phyloP scores from a whole-genome alignment of 2,888 invertebrate species.

The Coelogynopora nodosa region DNA sequence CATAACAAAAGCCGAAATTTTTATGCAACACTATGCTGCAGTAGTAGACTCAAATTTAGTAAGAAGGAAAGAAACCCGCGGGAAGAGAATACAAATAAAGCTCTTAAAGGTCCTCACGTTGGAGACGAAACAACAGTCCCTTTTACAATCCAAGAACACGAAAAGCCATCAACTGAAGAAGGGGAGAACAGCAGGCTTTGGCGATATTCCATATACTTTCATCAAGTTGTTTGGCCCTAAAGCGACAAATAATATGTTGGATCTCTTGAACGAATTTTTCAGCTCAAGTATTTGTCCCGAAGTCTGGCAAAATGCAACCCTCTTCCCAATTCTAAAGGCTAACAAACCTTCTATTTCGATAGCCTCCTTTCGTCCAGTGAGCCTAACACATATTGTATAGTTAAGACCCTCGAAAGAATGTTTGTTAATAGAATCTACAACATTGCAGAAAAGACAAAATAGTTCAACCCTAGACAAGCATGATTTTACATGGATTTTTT shows the following conservation, averaged over 20 bases:
- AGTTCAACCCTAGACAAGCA: not conserved
- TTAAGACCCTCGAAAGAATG: not conserved
- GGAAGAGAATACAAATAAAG: not conserved
- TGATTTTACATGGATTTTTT: too few relatives aligned
- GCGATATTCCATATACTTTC: not conserved
- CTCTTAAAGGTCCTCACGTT: not conserved
- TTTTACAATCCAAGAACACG: not conserved
- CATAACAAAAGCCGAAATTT: not conserved
- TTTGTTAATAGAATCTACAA: not conserved
- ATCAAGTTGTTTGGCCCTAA: not conserved
- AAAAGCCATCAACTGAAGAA: not conserved
- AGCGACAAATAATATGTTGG: not conserved
- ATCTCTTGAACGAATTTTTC: not conserved
- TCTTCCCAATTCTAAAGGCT: not conserved
- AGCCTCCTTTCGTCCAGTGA: not conserved
- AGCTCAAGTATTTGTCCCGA: not conserved
- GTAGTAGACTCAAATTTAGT: not conserved
- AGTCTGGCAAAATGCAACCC: not conserved
- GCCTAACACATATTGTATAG: not conserved
- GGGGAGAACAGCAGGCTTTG: not conserved
- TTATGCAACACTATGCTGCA: not conserved
- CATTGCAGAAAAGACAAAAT: not conserved
- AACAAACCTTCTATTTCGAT: not conserved
- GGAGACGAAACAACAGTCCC: not conserved
- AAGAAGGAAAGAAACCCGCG: not conserved